phyloP scores from a whole-genome alignment of 2,797 vertebrate genomes.

The Picus viridis region DNA sequence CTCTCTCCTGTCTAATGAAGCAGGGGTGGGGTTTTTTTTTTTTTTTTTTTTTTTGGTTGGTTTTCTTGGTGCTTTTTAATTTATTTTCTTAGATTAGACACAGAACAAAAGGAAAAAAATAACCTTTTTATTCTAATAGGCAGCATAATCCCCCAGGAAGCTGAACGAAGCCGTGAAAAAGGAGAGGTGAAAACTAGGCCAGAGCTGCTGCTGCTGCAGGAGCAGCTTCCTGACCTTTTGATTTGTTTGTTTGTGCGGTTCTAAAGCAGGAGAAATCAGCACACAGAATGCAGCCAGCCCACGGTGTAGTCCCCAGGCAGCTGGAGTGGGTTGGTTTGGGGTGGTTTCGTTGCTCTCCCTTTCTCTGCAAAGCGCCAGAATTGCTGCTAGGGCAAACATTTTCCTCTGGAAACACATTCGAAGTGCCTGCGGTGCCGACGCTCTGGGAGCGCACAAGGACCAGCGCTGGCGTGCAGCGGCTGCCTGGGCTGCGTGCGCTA shows the following conservation, averaged over 20 bases:
- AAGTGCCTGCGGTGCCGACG: neutral
- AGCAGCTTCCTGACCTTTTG: conserved; percentile 16
- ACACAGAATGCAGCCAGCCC: neutral
- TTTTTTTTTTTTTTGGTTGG: too few species aligned
- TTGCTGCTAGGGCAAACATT: neutral
- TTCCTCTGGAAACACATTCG: neutral
- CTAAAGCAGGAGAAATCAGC: neutral
- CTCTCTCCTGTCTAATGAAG: conserved; percentile 59
- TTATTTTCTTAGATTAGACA: conserved; percentile 71
- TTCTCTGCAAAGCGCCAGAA: neutral
- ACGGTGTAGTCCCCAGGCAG: accelerated
- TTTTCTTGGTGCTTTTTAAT: conserved; percentile 36
- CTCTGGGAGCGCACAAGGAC: neutral
- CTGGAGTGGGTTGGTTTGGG: too few species aligned
- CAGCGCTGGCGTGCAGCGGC: neutral
- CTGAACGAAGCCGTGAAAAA: conserved; percentile 51
- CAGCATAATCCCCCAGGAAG: conserved; percentile 55
- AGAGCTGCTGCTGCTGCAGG: conserved; percentile 7
- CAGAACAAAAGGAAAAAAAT: conserved; percentile 61
- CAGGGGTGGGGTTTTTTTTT: neutral
- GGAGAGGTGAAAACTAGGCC: conserved; percentile 61
- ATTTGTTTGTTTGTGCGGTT: neutral
- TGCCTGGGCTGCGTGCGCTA: conserved; percentile 9
- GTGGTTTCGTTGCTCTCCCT: neutral
- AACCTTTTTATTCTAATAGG: conserved; percentile 43